Evolutionary conservation across 1,140 invertebrate species (phyloP).

Genomic region (Camponotus vicinus): DNA sequence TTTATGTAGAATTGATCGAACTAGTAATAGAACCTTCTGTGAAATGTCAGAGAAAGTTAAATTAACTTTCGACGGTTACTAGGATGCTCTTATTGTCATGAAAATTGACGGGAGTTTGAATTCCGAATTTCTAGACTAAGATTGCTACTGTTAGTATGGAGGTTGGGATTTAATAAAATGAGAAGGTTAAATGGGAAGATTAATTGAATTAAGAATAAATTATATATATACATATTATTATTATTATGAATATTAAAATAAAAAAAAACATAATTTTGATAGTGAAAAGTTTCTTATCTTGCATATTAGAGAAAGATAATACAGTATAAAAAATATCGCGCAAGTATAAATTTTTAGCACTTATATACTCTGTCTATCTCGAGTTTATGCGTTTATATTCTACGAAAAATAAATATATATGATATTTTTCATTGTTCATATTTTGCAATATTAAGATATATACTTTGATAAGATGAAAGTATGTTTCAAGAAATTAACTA

Average conservation of each 20-base stretch:
- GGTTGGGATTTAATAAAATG: slow-evolving; percentile 1
- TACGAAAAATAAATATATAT: neutral
- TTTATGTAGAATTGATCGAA: neutral
- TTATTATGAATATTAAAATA: neutral
- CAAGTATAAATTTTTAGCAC: neutral
- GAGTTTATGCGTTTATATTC: neutral
- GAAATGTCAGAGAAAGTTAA: slow-evolving; percentile 52
- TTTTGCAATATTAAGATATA: neutral
- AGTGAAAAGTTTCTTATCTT: neutral
- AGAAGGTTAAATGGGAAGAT: too few species aligned
- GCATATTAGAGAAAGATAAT: neutral
- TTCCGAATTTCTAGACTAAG: slow-evolving; percentile 15
- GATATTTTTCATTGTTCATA: neutral
- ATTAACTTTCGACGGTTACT: slow-evolving; percentile 35
- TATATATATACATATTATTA: neutral
- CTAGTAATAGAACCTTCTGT: neutral
- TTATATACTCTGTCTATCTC: neutral
- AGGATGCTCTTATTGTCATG: slow-evolving; percentile 12
- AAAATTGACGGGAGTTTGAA: slow-evolving; percentile 43
- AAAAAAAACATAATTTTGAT: too few species aligned
- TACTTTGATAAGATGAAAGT: neutral
- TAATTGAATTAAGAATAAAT: neutral
- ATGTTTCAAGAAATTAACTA: neutral
- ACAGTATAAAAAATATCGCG: neutral
- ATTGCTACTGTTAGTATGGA: slow-evolving; percentile 17